Evolutionary conservation across 2,113 vertebrate genomes (phyloP).

Genomic region (Spea multiplicata): DNA sequence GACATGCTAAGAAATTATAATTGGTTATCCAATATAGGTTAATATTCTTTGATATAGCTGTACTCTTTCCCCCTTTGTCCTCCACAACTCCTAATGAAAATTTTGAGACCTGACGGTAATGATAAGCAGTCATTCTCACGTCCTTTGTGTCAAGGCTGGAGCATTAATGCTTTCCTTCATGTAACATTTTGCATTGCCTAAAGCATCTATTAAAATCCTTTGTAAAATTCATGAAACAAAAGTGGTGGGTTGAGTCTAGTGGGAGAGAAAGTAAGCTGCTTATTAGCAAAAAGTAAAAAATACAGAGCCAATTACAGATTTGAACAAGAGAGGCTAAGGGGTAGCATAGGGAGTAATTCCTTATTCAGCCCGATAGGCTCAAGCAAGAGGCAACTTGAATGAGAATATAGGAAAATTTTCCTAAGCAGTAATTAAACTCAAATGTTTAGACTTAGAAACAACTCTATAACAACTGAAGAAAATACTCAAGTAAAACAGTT

Average conservation of each 20-base stretch:
- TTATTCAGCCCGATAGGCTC: constrained; percentile 89
- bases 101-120: constrained; percentile 95
- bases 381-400: constrained; percentile 80
- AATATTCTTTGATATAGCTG: constrained; percentile 94
- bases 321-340: constrained; percentile 93
- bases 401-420: constrained; percentile 80
- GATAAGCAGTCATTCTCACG: constrained; percentile 95
- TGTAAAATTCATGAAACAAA: constrained; percentile 99
- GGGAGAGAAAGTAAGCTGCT: constrained; percentile 99
- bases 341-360: constrained; percentile 95
- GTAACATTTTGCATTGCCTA: constrained; percentile 99
- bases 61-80: constrained; percentile 81
- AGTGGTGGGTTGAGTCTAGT: constrained; percentile 98
- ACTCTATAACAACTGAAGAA: constrained; percentile 93
- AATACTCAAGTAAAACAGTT: constrained; percentile 90
- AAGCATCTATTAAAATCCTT: constrained; percentile 99
- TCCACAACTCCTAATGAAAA: constrained; percentile 96
- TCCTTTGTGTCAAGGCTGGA: constrained; percentile 88
- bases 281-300: constrained; percentile 99
- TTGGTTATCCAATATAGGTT: constrained; percentile 95
- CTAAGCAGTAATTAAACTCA: constrained; percentile 96
- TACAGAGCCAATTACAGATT: constrained; percentile 99
- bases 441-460: constrained; percentile 96
- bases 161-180: constrained; percentile 93
- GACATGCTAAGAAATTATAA: constrained; percentile 95